Base-by-base conservation (phyloP, 1,140 invertebrate genomes). In the Macrotrachela quadricornifera region DNA sequence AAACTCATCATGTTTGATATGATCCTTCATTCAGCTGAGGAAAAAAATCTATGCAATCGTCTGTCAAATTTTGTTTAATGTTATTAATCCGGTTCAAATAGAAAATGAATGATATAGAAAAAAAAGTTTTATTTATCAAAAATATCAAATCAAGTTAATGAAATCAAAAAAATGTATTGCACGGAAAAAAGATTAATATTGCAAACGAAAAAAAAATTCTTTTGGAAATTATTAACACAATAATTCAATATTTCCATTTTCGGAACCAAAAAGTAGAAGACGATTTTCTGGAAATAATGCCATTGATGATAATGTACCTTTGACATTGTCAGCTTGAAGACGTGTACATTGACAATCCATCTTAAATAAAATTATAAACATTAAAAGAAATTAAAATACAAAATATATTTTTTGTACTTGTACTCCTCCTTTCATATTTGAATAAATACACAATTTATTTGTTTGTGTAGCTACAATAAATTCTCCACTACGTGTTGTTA, bases 271-370 rank as follows among this genome's bases (percentile, higher is more conserved):
- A 13, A 95, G 69, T 11, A 94, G 71, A 49, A 86, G 71, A 63
- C 83, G 77, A 68, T 94, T 92, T 0, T 91, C 68, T 11, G 87
- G 86, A 56, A 92, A 67, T 16, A 91, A 74, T 8, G 80, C 76
- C 78, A 92, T 81, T 14, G 81, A 79, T 13, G 86, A 90, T 6
- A 94, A 71, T 8, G 88, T 79, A 2, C 87, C 87, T 66, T 82
- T 84, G 66, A 92, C 88, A 10, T 80, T 80, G 60, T 92, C 87
- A 0, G 82, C 79, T 42, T 82, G 73, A 10, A 95, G 71, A 64
- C 85, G 83, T 6, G 82, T 85, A 49, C 80, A 81, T 0, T 80
- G 82, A 51, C 83, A 87, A 11, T 76, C 72, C 6, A 81, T 77
- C 60, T 81, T 76, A 38, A 74, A 60, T 59, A 44, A 56, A 52